Evolutionary conservation across 2,888 invertebrate species (phyloP).

Genomic region (Nudaria mundana): DNA sequence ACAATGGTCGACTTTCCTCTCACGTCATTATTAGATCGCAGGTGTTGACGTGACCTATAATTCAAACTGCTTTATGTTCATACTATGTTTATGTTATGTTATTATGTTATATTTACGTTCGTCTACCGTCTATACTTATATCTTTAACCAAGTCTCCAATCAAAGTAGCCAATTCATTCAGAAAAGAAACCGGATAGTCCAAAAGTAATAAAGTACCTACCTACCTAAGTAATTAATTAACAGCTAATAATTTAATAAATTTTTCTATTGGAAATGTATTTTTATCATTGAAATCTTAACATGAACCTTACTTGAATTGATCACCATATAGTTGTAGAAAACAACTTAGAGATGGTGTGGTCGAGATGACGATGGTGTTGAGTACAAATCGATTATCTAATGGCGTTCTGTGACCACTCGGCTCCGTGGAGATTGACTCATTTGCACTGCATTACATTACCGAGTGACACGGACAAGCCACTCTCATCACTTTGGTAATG

Average conservation of each 20-base stretch:
- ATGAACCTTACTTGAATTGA: conserved; percentile 18
- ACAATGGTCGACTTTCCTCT: conserved; percentile 68
- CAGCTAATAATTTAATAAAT: too few relatives aligned
- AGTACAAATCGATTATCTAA: conserved; percentile 77
- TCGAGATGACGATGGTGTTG: conserved; percentile 44
- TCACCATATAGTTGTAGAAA: conserved; percentile 17
- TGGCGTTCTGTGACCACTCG: conserved; percentile 65
- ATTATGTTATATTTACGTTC: too few relatives aligned
- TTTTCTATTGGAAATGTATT: too few relatives aligned
- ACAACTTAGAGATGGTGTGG: conserved; percentile 42
- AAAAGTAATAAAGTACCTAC: too few relatives aligned
- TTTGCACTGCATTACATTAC: conserved; percentile 81
- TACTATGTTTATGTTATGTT: too few relatives aligned
- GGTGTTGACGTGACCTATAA: conserved; percentile 39
- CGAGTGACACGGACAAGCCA: conserved; percentile 73
- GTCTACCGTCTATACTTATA: too few relatives aligned
- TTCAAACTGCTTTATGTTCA: too few relatives aligned
- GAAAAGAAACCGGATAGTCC: too few relatives aligned
- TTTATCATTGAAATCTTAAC: too few relatives aligned
- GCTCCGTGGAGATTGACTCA: conserved; percentile 78
- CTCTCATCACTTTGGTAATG: conserved; percentile 75
- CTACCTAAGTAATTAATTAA: too few relatives aligned
- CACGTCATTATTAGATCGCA: conserved; percentile 69
- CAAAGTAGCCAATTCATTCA: too few relatives aligned
- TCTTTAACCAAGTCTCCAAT: too few relatives aligned